Evolutionary conservation across 2,113 vertebrate genomes (phyloP).

Genomic region (Cinclus mexicanus): DNA sequence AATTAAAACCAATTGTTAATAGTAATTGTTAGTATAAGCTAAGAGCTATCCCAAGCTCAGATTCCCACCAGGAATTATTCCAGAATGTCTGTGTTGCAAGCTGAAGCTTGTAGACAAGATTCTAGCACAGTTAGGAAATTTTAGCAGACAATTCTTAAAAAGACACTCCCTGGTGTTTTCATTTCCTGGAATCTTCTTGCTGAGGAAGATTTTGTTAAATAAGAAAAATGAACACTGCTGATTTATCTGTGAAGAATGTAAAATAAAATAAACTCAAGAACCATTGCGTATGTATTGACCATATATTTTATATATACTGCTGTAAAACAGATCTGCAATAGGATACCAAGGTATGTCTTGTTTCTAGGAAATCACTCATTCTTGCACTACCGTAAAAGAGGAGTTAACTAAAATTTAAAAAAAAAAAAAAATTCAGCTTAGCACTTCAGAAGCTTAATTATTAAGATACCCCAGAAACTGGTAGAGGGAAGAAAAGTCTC

Average conservation of each 20-base stretch:
- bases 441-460: not conserved
- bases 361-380: not conserved
- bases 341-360: not conserved
- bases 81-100: not conserved
- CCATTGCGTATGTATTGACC: rapidly evolving
- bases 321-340: not conserved
- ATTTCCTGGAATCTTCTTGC: not conserved
- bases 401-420: not conserved
- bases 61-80: not conserved
- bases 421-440: rapidly evolving
- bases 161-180: not conserved
- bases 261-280: not conserved
- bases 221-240: not conserved
- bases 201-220: not conserved
- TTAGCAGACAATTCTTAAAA: not conserved
- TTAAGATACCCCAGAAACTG: not conserved
- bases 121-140: not conserved
- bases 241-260: not conserved
- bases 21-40: not conserved
- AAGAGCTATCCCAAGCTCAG: not conserved
- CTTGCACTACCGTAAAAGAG: not conserved
- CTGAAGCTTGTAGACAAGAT: not conserved
- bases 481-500: not conserved
- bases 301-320: not conserved
- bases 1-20: not conserved